phyloP scores from a whole-genome alignment of 2,888 invertebrate species.

The Embidobia sp. region DNA sequence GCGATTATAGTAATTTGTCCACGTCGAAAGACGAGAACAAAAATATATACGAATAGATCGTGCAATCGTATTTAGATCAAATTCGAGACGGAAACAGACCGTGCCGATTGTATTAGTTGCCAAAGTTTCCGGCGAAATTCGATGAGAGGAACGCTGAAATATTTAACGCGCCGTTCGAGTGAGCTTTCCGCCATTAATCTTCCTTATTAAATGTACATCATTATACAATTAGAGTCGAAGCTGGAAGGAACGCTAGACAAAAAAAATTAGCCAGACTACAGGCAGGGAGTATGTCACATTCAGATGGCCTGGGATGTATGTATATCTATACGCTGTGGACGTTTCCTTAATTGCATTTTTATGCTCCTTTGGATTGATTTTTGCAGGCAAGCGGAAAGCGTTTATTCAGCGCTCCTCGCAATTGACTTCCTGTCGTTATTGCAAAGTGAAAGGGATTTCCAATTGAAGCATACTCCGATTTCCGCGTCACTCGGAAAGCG shows the following conservation, averaged over 20 bases:
- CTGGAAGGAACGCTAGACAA: too few relatives aligned
- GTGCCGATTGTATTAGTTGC: too few relatives aligned
- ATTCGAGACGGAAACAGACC: neutral
- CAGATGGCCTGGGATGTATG: conserved; percentile 16
- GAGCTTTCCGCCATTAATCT: conserved; percentile 32
- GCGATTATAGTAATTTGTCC: conserved; percentile 31
- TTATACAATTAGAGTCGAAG: conserved; percentile 49
- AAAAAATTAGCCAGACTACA: conserved; percentile 21
- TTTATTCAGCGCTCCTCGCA: conserved; percentile 47
- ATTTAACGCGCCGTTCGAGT: conserved; percentile 9
- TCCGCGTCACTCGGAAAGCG: conserved; percentile 36
- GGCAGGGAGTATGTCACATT: conserved; percentile 42
- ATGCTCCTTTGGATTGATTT: conserved; percentile 72
- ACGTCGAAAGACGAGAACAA: neutral
- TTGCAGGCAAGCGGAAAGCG: conserved; percentile 40
- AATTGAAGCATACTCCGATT: conserved; percentile 38
- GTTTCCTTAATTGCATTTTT: conserved; percentile 79
- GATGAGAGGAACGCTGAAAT: conserved; percentile 28
- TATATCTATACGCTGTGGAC: conserved; percentile 63
- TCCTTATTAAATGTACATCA: conserved; percentile 42
- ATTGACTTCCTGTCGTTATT: conserved; percentile 54
- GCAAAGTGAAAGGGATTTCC: conserved; percentile 28
- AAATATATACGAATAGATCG: neutral
- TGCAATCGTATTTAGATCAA: neutral
- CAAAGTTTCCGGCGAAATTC: conserved; percentile 16